Evolutionary conservation across 2,888 invertebrate genomes (phyloP).

Genomic region (Eristalis arbustorum): DNA sequence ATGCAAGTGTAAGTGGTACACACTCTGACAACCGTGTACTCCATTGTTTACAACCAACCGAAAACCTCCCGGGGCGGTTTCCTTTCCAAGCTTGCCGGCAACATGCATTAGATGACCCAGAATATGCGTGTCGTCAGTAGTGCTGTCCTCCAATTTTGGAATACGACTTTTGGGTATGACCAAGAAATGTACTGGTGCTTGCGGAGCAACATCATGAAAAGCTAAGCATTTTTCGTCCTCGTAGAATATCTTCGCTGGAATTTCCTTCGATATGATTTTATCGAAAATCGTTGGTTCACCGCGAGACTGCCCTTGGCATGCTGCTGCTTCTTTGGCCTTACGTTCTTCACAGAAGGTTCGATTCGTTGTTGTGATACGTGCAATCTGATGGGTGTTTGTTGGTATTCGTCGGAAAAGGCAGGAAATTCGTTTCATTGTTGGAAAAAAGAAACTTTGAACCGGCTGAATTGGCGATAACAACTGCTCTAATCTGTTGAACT

Average conservation of each 20-base stretch:
- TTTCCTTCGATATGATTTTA: slow-evolving; percentile 88
- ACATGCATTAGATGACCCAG: slow-evolving; percentile 87
- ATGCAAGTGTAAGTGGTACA: slow-evolving; percentile 91
- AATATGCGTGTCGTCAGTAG: slow-evolving; percentile 84
- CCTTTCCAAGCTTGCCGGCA: slow-evolving; percentile 85
- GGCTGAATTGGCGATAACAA: background rate
- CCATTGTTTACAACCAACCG: slow-evolving; percentile 91
- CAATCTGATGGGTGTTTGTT: background rate
- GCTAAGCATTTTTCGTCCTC: slow-evolving; percentile 91
- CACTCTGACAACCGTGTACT: slow-evolving; percentile 89
- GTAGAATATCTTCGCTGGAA: slow-evolving; percentile 90
- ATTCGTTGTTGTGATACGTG: slow-evolving; percentile 24
- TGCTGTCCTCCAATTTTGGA: slow-evolving; percentile 83
- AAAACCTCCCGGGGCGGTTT: slow-evolving; percentile 85
- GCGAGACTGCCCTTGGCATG: background rate
- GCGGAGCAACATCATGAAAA: slow-evolving; percentile 89
- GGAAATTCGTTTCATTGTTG: slow-evolving; percentile 17
- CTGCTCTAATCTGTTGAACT: background rate
- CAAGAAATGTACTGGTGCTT: slow-evolving; percentile 91
- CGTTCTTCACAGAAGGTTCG: slow-evolving; percentile 38
- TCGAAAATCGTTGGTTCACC: slow-evolving; percentile 81
- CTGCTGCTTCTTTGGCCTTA: slow-evolving; percentile 54
- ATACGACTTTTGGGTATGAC: slow-evolving; percentile 90
- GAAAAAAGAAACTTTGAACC: background rate
- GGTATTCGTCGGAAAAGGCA: background rate